These are phyloP conservation scores for Goniozus legneri DNA, from an alignment of 1,140 invertebrate genomes.

Conservation along the genomic window DNA sequence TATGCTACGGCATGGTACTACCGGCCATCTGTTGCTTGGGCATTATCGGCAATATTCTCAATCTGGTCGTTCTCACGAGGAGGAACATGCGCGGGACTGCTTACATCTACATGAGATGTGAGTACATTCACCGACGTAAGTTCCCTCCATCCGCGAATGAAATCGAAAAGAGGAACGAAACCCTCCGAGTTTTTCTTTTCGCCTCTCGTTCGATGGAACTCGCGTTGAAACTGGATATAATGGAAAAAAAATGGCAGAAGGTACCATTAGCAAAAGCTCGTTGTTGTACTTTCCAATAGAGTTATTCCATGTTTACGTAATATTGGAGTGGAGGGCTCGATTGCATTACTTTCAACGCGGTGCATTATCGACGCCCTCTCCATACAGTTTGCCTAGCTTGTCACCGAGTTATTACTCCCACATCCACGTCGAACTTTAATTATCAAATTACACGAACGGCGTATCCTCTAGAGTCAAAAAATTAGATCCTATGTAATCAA, in stretches of 20 bases:
- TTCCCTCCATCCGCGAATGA: not conserved
- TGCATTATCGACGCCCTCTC: conserved; percentile 18
- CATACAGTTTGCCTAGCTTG: too few relatives aligned
- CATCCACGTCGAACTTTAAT: too few relatives aligned
- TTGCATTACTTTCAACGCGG: conserved; percentile 19
- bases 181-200: not conserved
- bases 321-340: conserved; percentile 18
- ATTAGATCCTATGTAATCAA: too few relatives aligned
- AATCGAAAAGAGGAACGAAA: not conserved
- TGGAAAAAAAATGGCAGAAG: not conserved
- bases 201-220: not conserved
- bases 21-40: conserved; percentile 69
- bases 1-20: conserved; percentile 68
- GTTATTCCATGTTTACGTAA: conserved; percentile 40
- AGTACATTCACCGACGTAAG: conserved; percentile 21
- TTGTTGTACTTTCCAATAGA: conserved; percentile 24
- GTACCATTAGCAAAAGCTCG: conserved; percentile 7
- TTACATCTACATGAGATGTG: conserved; percentile 75
- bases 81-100: conserved; percentile 73
- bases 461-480: too few relatives aligned
- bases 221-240: conserved; percentile 2
- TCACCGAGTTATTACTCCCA: too few relatives aligned
- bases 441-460: too few relatives aligned
- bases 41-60: conserved; percentile 71
- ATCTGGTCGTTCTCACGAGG: conserved; percentile 69